Conservation (phyloP, 2,888 invertebrate species). For the Thalpophila matura region DNA sequence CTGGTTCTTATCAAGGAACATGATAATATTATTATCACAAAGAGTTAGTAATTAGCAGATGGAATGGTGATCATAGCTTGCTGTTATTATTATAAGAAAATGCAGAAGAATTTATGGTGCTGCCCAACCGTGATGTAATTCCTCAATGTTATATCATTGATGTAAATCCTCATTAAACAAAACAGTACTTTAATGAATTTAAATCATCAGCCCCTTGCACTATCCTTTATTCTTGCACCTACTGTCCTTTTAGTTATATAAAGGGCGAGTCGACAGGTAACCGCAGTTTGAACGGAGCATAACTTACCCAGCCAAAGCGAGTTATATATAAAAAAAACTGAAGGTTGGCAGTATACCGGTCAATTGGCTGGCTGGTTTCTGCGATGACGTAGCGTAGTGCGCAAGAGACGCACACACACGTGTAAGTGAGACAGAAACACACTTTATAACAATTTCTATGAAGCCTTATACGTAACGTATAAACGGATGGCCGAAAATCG, state of each 20-base stretch:
- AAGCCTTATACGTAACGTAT: constrained; percentile 86
- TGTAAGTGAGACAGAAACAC: constrained; percentile 69
- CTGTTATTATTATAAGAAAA: not conserved
- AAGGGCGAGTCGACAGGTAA: constrained; percentile 32
- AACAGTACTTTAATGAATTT: not conserved
- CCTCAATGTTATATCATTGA: not conserved
- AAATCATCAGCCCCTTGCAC: not conserved
- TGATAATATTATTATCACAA: too few species aligned
- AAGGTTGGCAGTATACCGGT: constrained; percentile 90
- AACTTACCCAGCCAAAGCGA: constrained; percentile 88
- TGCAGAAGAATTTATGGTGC: not conserved
- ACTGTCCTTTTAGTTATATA: not conserved
- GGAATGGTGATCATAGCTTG: not conserved
- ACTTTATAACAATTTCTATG: constrained; percentile 84
- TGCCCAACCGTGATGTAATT: not conserved
- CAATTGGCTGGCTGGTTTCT: constrained; percentile 90
- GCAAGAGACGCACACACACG: constrained; percentile 72
- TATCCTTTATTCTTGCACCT: not conserved
- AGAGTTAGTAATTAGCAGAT: not conserved
- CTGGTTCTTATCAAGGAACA: too few species aligned
- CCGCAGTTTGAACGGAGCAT: constrained; percentile 77
- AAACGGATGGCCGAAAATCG: constrained; percentile 87
- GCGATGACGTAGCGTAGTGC: constrained; percentile 85
- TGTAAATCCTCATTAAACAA: not conserved
- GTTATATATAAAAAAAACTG: constrained; percentile 91